Evolutionary conservation across 2,797 vertebrate genomes (phyloP).

Genomic region (Phrynocephalus forsythii): DNA sequence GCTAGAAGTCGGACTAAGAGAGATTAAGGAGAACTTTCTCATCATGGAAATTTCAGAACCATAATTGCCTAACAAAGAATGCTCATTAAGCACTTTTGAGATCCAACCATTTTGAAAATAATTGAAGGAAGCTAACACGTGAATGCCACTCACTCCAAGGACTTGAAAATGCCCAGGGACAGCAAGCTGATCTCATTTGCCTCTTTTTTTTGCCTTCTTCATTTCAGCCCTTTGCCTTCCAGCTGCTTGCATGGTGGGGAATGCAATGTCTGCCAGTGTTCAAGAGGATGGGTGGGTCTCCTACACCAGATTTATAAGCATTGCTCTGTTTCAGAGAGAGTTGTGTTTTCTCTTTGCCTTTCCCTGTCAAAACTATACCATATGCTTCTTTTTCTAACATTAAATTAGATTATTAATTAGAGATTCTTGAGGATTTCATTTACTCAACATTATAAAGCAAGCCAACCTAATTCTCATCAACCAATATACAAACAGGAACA

Average conservation of each 20-base stretch:
- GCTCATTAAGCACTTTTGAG: slow-evolving; percentile 32
- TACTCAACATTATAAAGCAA: neutral
- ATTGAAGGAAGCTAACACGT: slow-evolving; percentile 25
- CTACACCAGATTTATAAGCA: slow-evolving; percentile 81
- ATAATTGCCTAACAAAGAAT: slow-evolving; percentile 38
- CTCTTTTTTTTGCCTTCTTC: neutral
- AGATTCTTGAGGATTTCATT: neutral
- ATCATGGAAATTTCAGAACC: slow-evolving; percentile 32
- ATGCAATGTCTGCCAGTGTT: slow-evolving; percentile 78
- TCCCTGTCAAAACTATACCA: neutral
- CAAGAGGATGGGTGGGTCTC: slow-evolving; percentile 74
- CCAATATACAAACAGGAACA: too few species aligned
- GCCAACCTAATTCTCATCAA: neutral
- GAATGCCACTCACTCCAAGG: slow-evolving; percentile 45
- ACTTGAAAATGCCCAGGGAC: slow-evolving; percentile 23
- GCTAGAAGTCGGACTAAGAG: neutral
- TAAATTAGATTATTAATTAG: neutral
- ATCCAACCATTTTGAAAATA: slow-evolving; percentile 54
- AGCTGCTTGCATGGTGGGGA: slow-evolving; percentile 68
- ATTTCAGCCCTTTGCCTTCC: slow-evolving; percentile 61
- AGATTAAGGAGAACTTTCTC: slow-evolving; percentile 42
- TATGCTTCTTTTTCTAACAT: neutral
- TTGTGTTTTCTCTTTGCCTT: neutral
- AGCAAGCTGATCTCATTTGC: neutral
- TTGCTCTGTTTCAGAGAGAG: neutral